Evolutionary conservation across 2,113 vertebrate genomes (phyloP), one percentile per base, ranked within the genome.

Genomic region (Marmota flaviventris): DNA sequence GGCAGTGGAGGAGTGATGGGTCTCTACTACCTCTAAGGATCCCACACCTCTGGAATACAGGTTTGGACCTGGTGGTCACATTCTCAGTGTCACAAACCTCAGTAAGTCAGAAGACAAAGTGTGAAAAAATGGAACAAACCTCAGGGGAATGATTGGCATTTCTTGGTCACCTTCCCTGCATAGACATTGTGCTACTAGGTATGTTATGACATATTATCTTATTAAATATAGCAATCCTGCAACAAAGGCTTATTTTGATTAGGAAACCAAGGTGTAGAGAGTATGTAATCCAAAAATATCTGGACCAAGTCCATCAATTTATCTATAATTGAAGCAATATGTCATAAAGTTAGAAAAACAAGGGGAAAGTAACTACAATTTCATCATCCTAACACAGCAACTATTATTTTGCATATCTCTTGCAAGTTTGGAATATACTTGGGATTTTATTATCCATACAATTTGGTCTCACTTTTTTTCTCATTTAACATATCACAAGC

Each of bases 361-460:
- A 65, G 73, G 7, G 20, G 37, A 94, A 93, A 84, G 24, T 20
- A 27, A 10, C 39, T 82, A 51, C 8, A 72, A 48, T 81, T 67
- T 82, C 32, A 82, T 83, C 82, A 56, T 82, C 51, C 67, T 95
- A 85, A 90, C 32, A 24, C 3, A 37, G 67, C 20, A 91, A 37
- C n/a, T 93, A 37, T 61, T 84, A 39, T 69, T 90, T 92, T 84
- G 65, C 45, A 14, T 61, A 42, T 42, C 56, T 85, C 45, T 63
- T 42, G 0, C 20, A 34, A 42, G 12, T 48, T 95, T 92, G 42
- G 22, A 77, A 70, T 24, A 65, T 56, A 70, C 16, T 85, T 94
- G 39, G 16, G 58, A 78, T 65, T 95, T 97, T 84, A 85, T 89
- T 82, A 73, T 81, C 85, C 72, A 65, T 20, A n/a, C 69, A 77